Base-by-base conservation (phyloP, 1,140 invertebrate genomes). In the Ruditapes philippinarum region DNA sequence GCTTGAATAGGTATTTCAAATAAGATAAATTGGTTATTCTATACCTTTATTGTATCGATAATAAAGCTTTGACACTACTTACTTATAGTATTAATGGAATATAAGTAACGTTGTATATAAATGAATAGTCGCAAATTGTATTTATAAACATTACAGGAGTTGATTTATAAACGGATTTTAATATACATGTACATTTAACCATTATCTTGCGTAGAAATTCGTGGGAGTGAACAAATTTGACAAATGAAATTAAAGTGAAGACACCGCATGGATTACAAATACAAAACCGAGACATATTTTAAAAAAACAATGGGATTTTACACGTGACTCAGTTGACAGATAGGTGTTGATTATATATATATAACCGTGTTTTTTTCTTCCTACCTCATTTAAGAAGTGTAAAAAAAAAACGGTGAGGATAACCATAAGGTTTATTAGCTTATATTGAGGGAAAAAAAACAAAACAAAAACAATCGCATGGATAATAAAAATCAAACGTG, bases 1-100 rank as follows among this genome's bases (percentile, higher is more conserved):
- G 65, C 33, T 70, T 70, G 33, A 70, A 70, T 70, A 33, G 65
- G 28, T 70, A 38, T 70, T 38, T 38, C 22, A 70, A 70, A 70
- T 12, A 33, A 36, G 65, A 70, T 70, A 70, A 38, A 70, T 36
- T 70, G 65, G 65, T 38, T 70, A 70, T 70, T 70, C 33, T 38
- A 70, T 38, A 31, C 11, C 19, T 70, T 36, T 38, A 70, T 70
- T 70, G 14, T 70, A 33, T 40, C 22, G 36, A 33, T 70, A 70
- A 70, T 70, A 70, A 38, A 70, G 33, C 31, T 38, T 70, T 19
- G 19, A 40, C 14, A 38, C n/a, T 7, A 19, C n/a, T 62, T 62
- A 70, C 65, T 70, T 31, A 22, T 36, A 70, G 36, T 19, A 40
- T 36, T 38, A 70, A 33, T 36, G 4, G 36, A 38, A 40, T 70